Conservation (phyloP, 1,140 invertebrate species). For the Zophobas morio region DNA sequence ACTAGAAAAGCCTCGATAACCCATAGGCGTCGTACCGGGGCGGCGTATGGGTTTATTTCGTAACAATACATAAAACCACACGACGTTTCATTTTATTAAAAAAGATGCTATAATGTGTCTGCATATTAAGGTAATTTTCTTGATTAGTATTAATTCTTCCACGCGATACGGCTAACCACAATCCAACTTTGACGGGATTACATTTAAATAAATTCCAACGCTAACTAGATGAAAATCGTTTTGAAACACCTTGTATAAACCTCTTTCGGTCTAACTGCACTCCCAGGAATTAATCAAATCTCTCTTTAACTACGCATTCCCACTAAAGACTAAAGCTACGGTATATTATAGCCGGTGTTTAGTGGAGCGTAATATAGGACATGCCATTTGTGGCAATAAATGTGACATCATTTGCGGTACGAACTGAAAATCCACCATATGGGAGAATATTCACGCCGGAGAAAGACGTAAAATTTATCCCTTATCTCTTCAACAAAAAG, state of each 20-base stretch:
- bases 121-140: too few species aligned
- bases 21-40: too few species aligned
- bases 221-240: background rate
- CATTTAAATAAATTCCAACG: background rate
- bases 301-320: background rate
- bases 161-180: too few species aligned
- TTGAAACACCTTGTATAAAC: background rate
- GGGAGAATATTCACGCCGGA: background rate
- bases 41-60: too few species aligned
- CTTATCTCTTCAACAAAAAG: background rate
- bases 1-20: too few species aligned
- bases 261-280: background rate
- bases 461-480: background rate
- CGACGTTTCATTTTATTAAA: too few species aligned
- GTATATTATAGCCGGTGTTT: conserved; percentile 6
- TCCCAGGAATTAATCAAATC: conserved; percentile 5
- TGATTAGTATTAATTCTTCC: too few species aligned
- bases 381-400: conserved; percentile 12
- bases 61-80: too few species aligned
- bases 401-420: conserved; percentile 25
- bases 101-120: too few species aligned
- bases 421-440: conserved; percentile 6
- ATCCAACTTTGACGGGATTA: background rate
- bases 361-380: conserved; percentile 12
- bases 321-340: background rate